Evolutionary conservation across 2,797 vertebrate species (phyloP).

Genomic region (Astyanax mexicanus): DNA sequence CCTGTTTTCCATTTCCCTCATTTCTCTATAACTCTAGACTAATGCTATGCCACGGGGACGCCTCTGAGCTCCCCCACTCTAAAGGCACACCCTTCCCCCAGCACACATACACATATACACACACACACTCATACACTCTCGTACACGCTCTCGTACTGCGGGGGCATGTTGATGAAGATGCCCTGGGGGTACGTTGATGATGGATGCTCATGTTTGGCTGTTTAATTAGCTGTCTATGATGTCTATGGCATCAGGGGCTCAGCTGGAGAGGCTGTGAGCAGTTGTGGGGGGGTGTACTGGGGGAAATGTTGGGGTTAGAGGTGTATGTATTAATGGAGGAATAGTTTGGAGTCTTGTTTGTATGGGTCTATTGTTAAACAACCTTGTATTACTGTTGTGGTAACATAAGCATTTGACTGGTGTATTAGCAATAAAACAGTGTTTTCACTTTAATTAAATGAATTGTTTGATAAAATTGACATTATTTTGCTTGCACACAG

Average conservation of each 20-base stretch:
- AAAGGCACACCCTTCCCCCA: constrained; percentile 29
- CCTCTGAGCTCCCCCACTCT: constrained; percentile 32
- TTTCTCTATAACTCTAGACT: constrained; percentile 11
- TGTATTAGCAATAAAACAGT: no score
- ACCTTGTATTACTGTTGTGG: background rate
- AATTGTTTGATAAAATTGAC: no score
- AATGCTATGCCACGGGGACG: constrained; percentile 34
- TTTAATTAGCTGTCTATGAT: constrained; percentile 56
- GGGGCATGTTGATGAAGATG: constrained; percentile 43
- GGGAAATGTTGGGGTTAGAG: constrained; percentile 20
- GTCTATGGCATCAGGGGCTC: constrained; percentile 50
- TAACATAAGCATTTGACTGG: background rate
- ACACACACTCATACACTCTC: constrained; percentile 34
- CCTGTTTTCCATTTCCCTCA: background rate
- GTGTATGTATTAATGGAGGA: background rate
- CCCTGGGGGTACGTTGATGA: constrained; percentile 48
- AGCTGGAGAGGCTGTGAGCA: background rate
- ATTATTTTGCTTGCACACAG: no score
- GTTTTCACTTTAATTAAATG: no score
- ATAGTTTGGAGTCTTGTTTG: background rate
- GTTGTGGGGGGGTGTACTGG: background rate
- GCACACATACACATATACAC: constrained; percentile 20
- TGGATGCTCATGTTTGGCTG: constrained; percentile 50
- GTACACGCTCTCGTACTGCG: constrained; percentile 22
- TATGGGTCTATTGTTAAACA: background rate